A percentile compares a stretch with the other conserved stretches of the same genome.
Conservation (phyloP, 2,888 invertebrate genomes). For the Cylindroiulus punctatus region DNA sequence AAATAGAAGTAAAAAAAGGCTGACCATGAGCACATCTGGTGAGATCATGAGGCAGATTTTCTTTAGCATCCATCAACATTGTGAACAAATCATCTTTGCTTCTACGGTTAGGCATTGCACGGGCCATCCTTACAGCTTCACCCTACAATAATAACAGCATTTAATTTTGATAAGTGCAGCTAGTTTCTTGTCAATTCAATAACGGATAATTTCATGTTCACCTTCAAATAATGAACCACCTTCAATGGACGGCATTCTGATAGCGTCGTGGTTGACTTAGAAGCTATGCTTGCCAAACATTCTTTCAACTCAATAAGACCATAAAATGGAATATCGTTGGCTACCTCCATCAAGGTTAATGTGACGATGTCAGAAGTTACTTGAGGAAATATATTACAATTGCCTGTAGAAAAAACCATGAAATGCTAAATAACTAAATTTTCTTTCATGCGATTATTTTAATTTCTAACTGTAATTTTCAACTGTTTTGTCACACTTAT, state of each 20-base stretch:
- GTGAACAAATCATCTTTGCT: neutral
- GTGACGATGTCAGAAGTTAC: neutral
- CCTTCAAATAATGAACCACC: neutral
- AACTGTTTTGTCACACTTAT: too few relatives aligned
- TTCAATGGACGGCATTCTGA: slow-evolving; percentile 16
- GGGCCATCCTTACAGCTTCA: slow-evolving; percentile 48
- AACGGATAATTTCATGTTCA: too few relatives aligned
- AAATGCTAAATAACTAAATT: too few relatives aligned
- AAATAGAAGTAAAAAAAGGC: slow-evolving; percentile 14
- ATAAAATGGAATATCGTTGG: slow-evolving; percentile 38
- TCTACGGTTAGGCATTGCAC: neutral
- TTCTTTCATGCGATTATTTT: too few relatives aligned
- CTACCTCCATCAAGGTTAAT: neutral
- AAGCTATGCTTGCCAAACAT: slow-evolving; percentile 40
- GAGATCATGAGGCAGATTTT: neutral
- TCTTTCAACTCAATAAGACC: slow-evolving; percentile 52
- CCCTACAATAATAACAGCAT: neutral
- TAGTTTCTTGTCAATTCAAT: too few relatives aligned
- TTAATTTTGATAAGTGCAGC: neutral
- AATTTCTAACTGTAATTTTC: too few relatives aligned
- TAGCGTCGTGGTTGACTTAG: neutral
- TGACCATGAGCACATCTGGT: slow-evolving; percentile 25
- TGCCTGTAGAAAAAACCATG: too few relatives aligned
- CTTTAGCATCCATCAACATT: neutral
- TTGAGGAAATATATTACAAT: neutral